phyloP scores from a whole-genome alignment of 2,113 vertebrate genomes.

The Sylvietta virens region DNA sequence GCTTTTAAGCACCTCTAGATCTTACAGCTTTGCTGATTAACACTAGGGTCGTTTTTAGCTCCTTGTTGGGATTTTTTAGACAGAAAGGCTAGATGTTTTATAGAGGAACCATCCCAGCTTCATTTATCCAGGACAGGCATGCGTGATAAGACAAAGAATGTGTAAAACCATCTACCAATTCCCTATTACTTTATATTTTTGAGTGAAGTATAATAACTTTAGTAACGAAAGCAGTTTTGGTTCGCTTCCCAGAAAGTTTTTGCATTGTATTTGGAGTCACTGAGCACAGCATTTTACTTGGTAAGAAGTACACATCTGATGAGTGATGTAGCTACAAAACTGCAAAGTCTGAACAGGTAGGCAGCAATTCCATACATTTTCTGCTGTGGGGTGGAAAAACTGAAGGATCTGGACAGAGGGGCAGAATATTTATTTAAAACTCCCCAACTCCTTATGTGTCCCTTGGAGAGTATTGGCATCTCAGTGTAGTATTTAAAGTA shows the following conservation, averaged over 20 bases:
- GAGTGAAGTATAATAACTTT: background rate
- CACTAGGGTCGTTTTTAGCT: background rate
- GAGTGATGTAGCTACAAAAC: background rate
- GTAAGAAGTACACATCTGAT: background rate
- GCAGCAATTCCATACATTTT: background rate
- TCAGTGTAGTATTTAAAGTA: background rate
- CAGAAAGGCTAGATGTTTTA: background rate
- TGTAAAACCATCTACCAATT: background rate
- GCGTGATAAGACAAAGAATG: background rate
- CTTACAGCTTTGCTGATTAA: background rate
- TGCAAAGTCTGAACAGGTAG: background rate
- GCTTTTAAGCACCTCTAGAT: background rate
- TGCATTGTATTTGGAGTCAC: background rate
- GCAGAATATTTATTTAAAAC: background rate
- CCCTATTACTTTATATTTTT: conserved; percentile 16
- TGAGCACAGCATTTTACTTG: background rate
- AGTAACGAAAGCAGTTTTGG: background rate
- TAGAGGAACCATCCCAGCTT: background rate
- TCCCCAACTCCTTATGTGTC: background rate
- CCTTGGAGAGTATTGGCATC: background rate
- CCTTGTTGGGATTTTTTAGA: background rate
- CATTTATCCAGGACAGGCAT: background rate
- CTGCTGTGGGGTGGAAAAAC: background rate
- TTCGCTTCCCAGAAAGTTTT: conserved; percentile 18
- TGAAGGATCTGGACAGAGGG: background rate